Base-by-base conservation (phyloP, 2,113 vertebrate species). In the Pterocles orientalis region DNA sequence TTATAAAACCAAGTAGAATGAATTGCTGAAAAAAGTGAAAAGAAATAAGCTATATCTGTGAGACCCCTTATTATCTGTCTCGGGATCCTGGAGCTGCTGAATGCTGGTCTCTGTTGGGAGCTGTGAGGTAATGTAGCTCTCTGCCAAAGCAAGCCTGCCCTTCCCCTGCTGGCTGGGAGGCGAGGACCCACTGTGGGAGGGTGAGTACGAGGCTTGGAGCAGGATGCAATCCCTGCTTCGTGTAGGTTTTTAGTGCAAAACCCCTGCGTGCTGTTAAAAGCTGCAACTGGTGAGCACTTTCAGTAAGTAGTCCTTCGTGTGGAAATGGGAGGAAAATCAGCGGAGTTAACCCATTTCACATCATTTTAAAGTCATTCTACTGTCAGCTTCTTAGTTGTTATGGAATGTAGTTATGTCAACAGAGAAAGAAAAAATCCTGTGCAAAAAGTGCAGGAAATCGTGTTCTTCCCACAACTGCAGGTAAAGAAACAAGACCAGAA, bases 321-420 rank as follows among this genome's bases (percentile, higher is more conserved):
- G 72, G 34, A 75, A n/a, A 41, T 1, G 24, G 43, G 47, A 47
- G 43, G 61, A 48, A 53, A 65, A 68, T 15, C 69, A 14, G 0
- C 1, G 1, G 39, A 11, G 4, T 47, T 8, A 60, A 54, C 20
- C 43, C 16, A 0, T 34, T 50, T n/a, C 7, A 7, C 5, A 3
- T 33, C 0, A 7, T 77, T 85, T 61, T 9, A 7, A 10, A 51
- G 18, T 10, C 47, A 1, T 60, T 36, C 36, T 71, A 1, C 64
- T 12, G 3, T 51, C 79, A 25, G n/a, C 36, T 36, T 12, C 19
- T 25, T 10, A 9, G n/a, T 8, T 76, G 18, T 24, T 77, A 25
- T 1, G 45, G 69, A 25, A 15, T 56, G 25, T 39, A 39, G 41
- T 13, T 28, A 0, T 10, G 28, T 31, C 50, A 48, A 18, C 39